Percentiles rank a stretch among this genome's conserved stretches.
Conservation (phyloP, 2,113 vertebrate genomes). For the Cichladusa arquata region DNA sequence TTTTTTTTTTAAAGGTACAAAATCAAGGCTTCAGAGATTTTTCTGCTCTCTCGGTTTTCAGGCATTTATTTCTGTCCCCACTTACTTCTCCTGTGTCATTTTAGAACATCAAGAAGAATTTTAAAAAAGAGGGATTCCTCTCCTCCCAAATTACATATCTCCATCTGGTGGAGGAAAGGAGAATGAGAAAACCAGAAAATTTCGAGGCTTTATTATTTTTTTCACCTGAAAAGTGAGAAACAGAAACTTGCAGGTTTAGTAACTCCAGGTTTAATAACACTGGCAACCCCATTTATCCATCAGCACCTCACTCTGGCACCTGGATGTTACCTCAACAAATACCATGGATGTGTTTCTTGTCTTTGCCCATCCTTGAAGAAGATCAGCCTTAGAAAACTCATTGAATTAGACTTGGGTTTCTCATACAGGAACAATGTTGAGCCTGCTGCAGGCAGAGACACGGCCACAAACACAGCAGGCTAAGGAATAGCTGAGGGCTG, state of each 20-base stretch:
- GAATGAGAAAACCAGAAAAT: not conserved
- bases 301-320: not conserved
- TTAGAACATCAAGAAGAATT: not conserved
- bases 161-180: not conserved
- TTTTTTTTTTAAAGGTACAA: not conserved
- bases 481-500: not conserved
- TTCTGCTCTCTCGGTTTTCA: not conserved
- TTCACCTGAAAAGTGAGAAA: not conserved
- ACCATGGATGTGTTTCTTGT: not conserved
- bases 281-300: not conserved
- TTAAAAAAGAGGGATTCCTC: not conserved
- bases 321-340: not conserved
- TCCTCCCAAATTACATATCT: not conserved
- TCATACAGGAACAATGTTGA: not conserved
- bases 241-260: not conserved
- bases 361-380: not conserved
- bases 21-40: not conserved
- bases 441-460: not conserved
- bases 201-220: not conserved
- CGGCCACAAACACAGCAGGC: not conserved
- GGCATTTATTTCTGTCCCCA: not conserved
- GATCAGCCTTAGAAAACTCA: not conserved
- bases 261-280: not conserved
- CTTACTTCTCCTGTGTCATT: not conserved
- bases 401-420: not conserved